Percentiles rank a stretch among this genome's conserved stretches.
Conservation (phyloP, 2,888 invertebrate genomes). For the Netelia melanura region DNA sequence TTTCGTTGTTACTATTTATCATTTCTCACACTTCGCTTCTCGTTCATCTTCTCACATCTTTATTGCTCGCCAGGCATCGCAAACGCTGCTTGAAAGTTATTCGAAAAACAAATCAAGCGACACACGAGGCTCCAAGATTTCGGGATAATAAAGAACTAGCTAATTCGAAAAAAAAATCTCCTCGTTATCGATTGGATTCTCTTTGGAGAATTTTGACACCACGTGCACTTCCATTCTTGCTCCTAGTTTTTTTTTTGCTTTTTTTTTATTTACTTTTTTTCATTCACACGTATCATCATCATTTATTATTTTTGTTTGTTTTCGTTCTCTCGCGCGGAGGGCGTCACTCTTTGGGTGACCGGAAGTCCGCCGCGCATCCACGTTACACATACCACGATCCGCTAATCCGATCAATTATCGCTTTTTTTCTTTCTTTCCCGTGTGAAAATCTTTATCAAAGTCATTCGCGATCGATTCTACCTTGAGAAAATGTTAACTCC, state of each 20-base stretch:
- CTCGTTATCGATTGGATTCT: conserved; percentile 74
- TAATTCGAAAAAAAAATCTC: conserved; percentile 66
- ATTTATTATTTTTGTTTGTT: conserved; percentile 14
- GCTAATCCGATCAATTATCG: conserved; percentile 5
- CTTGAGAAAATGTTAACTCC: background rate
- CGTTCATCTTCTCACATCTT: conserved; percentile 9
- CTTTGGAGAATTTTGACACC: conserved; percentile 82
- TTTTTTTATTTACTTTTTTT: background rate
- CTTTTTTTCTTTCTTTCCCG: conserved; percentile 10
- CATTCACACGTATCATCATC: conserved; percentile 10
- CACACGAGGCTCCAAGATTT: conserved; percentile 75
- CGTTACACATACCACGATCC: conserved; percentile 16
- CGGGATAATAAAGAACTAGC: conserved; percentile 77
- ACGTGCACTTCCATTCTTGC: conserved; percentile 59
- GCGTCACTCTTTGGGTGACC: conserved; percentile 39
- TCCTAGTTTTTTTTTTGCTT: background rate
- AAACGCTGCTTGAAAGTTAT: conserved; percentile 66
- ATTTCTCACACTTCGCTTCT: background rate
- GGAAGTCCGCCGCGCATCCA: conserved; percentile 41
- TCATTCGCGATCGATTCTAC: conserved; percentile 13
- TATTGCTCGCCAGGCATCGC: conserved; percentile 48
- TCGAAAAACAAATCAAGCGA: conserved; percentile 77
- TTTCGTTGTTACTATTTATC: conserved; percentile 4
- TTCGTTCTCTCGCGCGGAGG: conserved; percentile 21
- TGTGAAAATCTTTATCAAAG: conserved; percentile 25